These are phyloP conservation scores for Aethes cnicana DNA, from an alignment of 2,888 invertebrate genomes.

Conservation along the genomic window DNA sequence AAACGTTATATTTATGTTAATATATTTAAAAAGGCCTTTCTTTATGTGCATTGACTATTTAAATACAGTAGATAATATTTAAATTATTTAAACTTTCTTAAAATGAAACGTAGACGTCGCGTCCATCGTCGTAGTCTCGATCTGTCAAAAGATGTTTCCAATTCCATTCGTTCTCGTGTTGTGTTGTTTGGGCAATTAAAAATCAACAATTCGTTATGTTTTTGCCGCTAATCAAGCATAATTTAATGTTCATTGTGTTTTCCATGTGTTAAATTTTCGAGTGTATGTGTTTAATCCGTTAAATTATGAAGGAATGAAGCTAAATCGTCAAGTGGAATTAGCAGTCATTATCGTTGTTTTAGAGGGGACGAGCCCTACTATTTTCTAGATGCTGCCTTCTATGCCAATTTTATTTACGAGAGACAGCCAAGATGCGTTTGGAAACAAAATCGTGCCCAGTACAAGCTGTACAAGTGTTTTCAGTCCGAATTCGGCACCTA, in stretches of 20 bases:
- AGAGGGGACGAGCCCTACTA: conserved; percentile 46
- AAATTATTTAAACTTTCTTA: conserved; percentile 32
- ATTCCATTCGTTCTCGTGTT: conserved; percentile 59
- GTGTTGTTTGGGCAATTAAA: conserved; percentile 47
- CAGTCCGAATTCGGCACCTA: conserved; percentile 53
- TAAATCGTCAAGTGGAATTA: conserved; percentile 39
- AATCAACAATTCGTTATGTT: conserved; percentile 24
- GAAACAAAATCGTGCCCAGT: conserved; percentile 71
- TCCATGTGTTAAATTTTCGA: conserved; percentile 29
- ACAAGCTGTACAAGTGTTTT: conserved; percentile 73
- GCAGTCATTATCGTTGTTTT: conserved; percentile 51
- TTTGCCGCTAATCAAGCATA: conserved; percentile 36
- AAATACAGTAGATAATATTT: conserved; percentile 4
- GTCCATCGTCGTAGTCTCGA: conserved; percentile 49
- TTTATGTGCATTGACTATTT: not conserved
- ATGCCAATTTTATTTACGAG: conserved; percentile 76
- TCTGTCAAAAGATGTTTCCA: conserved; percentile 71
- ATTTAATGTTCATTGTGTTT: conserved; percentile 46
- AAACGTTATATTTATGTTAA: no score
- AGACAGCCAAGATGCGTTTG: conserved; percentile 77
- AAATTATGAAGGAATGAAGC: conserved; percentile 45
- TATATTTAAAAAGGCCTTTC: no score
- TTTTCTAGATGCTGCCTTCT: conserved; percentile 77
- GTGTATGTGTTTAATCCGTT: conserved; percentile 42
- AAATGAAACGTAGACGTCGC: conserved; percentile 58